Evolutionary conservation across 2,797 vertebrate genomes (phyloP).

Genomic region (Setipinna tenuifilis): DNA sequence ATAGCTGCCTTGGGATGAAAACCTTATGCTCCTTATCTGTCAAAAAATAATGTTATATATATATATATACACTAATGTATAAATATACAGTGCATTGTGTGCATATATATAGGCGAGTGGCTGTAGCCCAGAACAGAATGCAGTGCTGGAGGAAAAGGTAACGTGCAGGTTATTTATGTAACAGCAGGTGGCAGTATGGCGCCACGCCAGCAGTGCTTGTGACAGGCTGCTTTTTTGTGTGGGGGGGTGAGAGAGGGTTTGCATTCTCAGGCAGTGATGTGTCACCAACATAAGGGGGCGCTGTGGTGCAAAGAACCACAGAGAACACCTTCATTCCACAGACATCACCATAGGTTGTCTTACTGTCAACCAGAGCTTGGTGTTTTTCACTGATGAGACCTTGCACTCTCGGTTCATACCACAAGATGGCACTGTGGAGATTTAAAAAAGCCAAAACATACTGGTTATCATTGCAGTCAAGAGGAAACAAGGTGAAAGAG

Average conservation of each 20-base stretch:
- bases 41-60: too few species aligned
- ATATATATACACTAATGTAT: too few species aligned
- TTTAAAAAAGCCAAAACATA: not conserved
- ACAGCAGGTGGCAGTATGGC: too few species aligned
- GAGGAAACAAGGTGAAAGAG: not conserved
- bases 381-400: not conserved
- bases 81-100: too few species aligned
- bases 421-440: conserved; percentile 7
- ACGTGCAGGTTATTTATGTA: too few species aligned
- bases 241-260: not conserved
- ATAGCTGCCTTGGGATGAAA: too few species aligned
- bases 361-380: not conserved
- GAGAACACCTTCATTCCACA: not conserved
- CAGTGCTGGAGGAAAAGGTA: too few species aligned
- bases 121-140: too few species aligned
- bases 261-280: not conserved
- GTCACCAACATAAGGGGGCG: not conserved
- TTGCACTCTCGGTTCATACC: not conserved
- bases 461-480: not conserved
- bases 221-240: too few species aligned
- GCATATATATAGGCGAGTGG: too few species aligned
- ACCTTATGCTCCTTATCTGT: too few species aligned
- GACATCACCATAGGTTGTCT: not conserved
- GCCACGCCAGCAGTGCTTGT: too few species aligned
- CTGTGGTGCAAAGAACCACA: not conserved